Base-by-base conservation (phyloP, 2,113 vertebrate genomes). In the Xerus inauris region DNA sequence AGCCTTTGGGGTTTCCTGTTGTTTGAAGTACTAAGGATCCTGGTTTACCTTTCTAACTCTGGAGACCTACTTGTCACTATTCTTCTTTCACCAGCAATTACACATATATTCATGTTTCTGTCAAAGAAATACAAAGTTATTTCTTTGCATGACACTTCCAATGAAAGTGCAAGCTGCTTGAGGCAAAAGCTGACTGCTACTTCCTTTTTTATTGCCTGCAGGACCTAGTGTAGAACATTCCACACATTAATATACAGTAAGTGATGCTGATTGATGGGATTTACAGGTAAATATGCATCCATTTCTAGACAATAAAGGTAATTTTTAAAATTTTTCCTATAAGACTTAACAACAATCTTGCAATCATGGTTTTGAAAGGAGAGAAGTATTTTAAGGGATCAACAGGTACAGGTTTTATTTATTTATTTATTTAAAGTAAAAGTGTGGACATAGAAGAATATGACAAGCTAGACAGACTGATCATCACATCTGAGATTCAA, bases 121-220 rank as follows among this genome's bases (percentile, higher is more conserved):
- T 75, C 49, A 80, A 86, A 69, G 64, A 90, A 86, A 51, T 57
- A 17, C 54, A 71, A 95, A 92, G 54, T 71, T 94, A 62, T 13
- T 13, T 79, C 49, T 96, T 73, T 38, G 64, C 69, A 7, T 45
- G 94, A 64, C 49, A 87, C 71, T 80, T 87, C 14, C 59, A 95
- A 2, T 24, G 62, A 57, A 71, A 75, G 42, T 62, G 35, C 42
- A 62, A 71, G 75, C 38, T 87, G 40, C 75, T 87, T 81, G 30
- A 77, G 12, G 67, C 62, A 20, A 86, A 67, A 19, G 2, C 57
- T 54, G 71, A 80, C 42, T 30, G 32, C 13, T 38, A 12, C n/a
- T 47, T 97, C 47, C 35, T 38, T 81, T 88, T 86, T 47, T 17
- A n/a, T 47, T 80, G 54, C 76, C 65, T 59, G 94, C 57, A 84